These are phyloP conservation scores for Lasioglossum villosulum DNA, from an alignment of 2,888 invertebrate species.

Conservation along the genomic window DNA sequence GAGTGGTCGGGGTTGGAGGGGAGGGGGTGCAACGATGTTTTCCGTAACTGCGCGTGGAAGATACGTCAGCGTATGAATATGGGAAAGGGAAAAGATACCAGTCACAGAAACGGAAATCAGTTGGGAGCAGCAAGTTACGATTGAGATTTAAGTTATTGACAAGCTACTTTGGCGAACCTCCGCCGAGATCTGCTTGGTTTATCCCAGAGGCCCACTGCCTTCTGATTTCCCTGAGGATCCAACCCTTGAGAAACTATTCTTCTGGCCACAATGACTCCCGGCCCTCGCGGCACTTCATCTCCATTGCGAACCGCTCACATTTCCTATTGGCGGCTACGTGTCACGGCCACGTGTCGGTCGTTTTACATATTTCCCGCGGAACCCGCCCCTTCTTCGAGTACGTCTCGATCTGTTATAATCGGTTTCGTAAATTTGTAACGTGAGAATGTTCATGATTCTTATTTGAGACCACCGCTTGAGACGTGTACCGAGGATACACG, in stretches of 20 bases:
- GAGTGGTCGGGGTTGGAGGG: conserved; percentile 11
- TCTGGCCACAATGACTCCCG: conserved; percentile 82
- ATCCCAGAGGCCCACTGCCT: conserved; percentile 82
- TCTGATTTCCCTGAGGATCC: conserved; percentile 83
- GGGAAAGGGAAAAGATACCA: conserved; percentile 67
- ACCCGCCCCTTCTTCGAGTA: neutral
- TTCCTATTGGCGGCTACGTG: conserved; percentile 48
- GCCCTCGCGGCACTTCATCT: conserved; percentile 73
- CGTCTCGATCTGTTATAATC: no score
- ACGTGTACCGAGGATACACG: no score
- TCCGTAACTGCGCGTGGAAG: conserved; percentile 44
- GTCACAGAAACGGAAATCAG: conserved; percentile 80
- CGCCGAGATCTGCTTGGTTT: conserved; percentile 79
- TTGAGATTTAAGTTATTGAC: conserved; percentile 85
- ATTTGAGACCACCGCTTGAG: no score
- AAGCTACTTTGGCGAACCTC: conserved; percentile 83
- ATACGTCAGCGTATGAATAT: conserved; percentile 71
- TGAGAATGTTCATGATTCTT: no score
- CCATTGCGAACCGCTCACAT: conserved; percentile 61
- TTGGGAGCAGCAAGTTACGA: conserved; percentile 83
- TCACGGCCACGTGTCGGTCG: conserved; percentile 30
- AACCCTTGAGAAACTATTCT: conserved; percentile 83
- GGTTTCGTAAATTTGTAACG: no score
- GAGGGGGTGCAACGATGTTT: conserved; percentile 20
- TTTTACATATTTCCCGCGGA: conserved; percentile 19